phyloP scores from a whole-genome alignment of 2,113 vertebrate genomes.

The Gasterosteus aculeatus region DNA sequence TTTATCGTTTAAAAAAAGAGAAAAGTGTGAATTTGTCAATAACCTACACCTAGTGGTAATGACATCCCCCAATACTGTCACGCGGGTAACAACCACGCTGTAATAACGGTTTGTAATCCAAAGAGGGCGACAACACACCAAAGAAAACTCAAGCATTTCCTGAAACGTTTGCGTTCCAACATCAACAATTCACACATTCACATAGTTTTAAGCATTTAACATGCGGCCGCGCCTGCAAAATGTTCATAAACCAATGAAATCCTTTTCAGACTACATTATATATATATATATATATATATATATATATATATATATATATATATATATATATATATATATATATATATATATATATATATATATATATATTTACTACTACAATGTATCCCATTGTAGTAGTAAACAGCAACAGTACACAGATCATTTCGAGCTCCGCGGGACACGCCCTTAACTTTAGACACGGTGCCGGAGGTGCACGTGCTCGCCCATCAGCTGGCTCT shows the following conservation, averaged over 20 bases:
- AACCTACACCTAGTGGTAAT: neutral
- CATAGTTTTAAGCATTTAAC: neutral
- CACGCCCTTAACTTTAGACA: conserved; percentile 70
- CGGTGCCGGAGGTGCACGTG: conserved; percentile 31
- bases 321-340: too few species aligned
- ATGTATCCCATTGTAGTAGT: too few species aligned
- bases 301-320: too few species aligned
- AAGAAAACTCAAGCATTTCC: neutral
- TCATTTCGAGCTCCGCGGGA: conserved; percentile 47
- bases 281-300: too few species aligned
- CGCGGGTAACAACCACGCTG: conserved; percentile 2
- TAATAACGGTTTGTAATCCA: conserved; percentile 20
- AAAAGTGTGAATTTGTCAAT: neutral
- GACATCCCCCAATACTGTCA: neutral
- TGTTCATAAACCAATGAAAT: too few species aligned
- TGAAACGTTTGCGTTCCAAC: neutral
- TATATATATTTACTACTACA: too few species aligned
- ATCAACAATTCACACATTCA: neutral
- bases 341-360: too few species aligned
- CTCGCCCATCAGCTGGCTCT: neutral
- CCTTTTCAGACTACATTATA: neutral
- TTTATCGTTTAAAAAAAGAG: too few species aligned
- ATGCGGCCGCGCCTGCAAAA: neutral
- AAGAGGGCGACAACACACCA: conserved; percentile 61
- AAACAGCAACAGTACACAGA: neutral